Base-by-base conservation (phyloP, 1,140 invertebrate species). In the Pseudomyrmex concolor region DNA sequence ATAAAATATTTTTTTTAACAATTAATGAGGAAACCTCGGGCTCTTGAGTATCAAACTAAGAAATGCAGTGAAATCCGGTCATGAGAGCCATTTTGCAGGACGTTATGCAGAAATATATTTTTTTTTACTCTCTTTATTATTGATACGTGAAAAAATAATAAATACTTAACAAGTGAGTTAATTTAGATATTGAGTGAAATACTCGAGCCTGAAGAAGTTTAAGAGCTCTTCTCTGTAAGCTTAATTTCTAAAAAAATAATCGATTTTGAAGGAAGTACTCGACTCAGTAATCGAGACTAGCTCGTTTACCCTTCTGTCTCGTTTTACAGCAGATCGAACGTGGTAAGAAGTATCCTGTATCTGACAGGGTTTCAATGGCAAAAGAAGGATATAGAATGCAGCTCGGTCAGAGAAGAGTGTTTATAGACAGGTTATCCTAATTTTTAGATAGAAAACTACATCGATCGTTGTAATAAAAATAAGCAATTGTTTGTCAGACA, bases 331-430 rank as follows among this genome's bases (percentile, higher is more conserved):
- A 81, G 84, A 86, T 81, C 84, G 83, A 55, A 25, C 34, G 15
- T 63, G 50, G 67, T 86, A 85, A 85, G 70, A 86, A 80, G 50
- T 55, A 67, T 78, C 54, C 71, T 86, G 70, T 68, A 67, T 15
- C 57, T 86, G 85, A 83, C 85, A 86, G 78, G 50, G 67, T 83
- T 86, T 71, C 77, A 55, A 55, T 86, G 84, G 54, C 54, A 76
- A 86, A 86, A 86, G 74, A 45, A 86, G 25, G 70, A 84, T 63
- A 72, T 62, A 55, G 10, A 51, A 54, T 59, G 5, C 34, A 64
- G 12, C 54, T 66, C 12, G 50, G 63, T 12, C 13, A 67, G 60
- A 25, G 1, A 77, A 50, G 62, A 50, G 45, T 50, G 54, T 50
- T 43, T 77, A 9, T 43, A 60, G 73, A 83, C 54, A 66, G 54